These are phyloP conservation scores for Scopus umbretta DNA, from an alignment of 2,113 vertebrate species.

Conservation along the genomic window DNA sequence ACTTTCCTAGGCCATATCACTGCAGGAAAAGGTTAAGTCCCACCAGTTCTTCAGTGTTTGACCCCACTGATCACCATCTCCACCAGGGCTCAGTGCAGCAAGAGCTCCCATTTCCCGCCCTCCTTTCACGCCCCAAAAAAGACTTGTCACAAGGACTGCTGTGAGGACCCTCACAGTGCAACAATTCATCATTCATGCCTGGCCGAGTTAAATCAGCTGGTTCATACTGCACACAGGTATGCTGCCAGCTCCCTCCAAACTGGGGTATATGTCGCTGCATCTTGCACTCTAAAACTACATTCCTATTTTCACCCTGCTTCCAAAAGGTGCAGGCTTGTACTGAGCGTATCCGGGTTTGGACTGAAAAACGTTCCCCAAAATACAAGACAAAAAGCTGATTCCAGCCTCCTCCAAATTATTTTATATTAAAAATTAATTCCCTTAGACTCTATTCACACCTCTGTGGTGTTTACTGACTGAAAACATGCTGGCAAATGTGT, in stretches of 20 bases:
- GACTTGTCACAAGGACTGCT: background rate
- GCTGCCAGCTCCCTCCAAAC: accelerated
- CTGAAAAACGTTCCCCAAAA: background rate
- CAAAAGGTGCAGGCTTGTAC: background rate
- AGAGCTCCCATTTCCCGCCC: background rate
- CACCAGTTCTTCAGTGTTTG: background rate
- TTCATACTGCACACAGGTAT: background rate
- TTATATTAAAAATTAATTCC: slow-evolving; percentile 26
- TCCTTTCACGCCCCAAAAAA: background rate
- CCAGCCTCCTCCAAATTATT: background rate
- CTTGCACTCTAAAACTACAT: background rate
- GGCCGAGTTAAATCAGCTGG: background rate
- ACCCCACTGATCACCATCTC: background rate
- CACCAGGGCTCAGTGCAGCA: background rate
- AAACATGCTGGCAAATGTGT: slow-evolving; percentile 42
- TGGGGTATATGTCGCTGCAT: accelerated
- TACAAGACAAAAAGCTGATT: background rate
- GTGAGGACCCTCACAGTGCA: background rate
- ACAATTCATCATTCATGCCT: background rate
- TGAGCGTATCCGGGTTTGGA: accelerated
- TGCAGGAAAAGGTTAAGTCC: background rate
- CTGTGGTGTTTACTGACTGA: slow-evolving; percentile 32
- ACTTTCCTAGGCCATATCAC: background rate
- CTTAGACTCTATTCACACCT: background rate
- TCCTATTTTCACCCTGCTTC: background rate